These are phyloP conservation scores for Macrophya alboannulata DNA, from an alignment of 2,888 invertebrate genomes.

Conservation along the genomic window DNA sequence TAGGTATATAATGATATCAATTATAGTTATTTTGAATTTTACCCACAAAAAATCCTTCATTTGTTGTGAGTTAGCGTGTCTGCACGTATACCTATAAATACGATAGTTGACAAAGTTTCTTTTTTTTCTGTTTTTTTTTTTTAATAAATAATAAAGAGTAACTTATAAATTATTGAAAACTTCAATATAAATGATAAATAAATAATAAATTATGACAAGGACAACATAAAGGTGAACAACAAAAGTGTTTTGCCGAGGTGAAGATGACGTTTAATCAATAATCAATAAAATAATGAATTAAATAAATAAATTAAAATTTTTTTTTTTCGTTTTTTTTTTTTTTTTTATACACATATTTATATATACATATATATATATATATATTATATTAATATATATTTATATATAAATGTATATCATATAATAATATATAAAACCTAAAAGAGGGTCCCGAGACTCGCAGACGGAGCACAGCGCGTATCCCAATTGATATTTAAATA, in stretches of 20 bases:
- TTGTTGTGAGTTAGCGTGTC: constrained; percentile 51
- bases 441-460: constrained; percentile 78
- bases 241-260: constrained; percentile 72
- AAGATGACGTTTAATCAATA: constrained; percentile 78
- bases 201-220: constrained; percentile 55
- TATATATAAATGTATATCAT: constrained; percentile 71
- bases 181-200: constrained; percentile 54
- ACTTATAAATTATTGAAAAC: constrained; percentile 32
- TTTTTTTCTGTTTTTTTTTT: background rate
- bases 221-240: constrained; percentile 63
- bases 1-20: constrained; percentile 12
- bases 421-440: constrained; percentile 78
- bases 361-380: constrained; percentile 63
- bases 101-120: background rate
- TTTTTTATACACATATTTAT: background rate
- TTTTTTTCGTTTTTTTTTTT: background rate
- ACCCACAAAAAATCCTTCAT: constrained; percentile 55
- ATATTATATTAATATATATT: constrained; percentile 60
- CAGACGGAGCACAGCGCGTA: constrained; percentile 72
- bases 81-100: background rate
- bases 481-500: constrained; percentile 51
- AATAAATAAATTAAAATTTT: constrained; percentile 79
- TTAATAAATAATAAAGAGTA: constrained; percentile 26
- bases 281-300: constrained; percentile 80
- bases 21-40: constrained; percentile 24